Percentiles rank a stretch among this genome's conserved stretches.
phyloP scores from a whole-genome alignment of 2,888 invertebrate species.

The Chymomyza procnemis region DNA sequence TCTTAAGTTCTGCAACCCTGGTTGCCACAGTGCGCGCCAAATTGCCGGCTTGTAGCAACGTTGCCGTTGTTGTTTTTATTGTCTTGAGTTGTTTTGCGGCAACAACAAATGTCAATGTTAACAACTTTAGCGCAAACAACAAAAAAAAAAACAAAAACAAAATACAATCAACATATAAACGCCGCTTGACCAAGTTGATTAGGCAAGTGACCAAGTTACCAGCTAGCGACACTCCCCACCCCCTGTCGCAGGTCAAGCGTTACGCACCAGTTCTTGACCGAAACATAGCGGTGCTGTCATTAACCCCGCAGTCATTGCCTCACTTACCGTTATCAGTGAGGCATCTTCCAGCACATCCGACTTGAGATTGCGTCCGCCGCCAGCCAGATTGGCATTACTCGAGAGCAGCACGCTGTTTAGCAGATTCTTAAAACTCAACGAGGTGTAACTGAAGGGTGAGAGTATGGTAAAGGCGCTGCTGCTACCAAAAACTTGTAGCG shows the following conservation, averaged over 20 bases:
- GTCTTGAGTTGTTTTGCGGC: not conserved
- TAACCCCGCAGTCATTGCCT: conserved; percentile 3
- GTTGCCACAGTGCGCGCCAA: not conserved
- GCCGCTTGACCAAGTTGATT: not conserved
- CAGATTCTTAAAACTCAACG: conserved; percentile 75
- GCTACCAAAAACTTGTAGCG: conserved; percentile 63
- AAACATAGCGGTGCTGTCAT: conserved; percentile 4
- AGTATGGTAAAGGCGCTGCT: conserved; percentile 73
- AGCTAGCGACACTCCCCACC: not conserved
- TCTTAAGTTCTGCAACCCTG: too few species aligned
- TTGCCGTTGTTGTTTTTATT: not conserved
- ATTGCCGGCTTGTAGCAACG: not conserved
- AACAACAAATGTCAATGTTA: conserved; percentile 52
- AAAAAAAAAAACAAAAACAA: too few species aligned
- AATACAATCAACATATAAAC: too few species aligned
- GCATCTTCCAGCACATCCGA: conserved; percentile 77
- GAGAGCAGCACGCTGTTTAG: conserved; percentile 75
- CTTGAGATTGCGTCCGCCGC: conserved; percentile 75
- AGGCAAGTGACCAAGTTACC: not conserved
- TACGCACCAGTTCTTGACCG: conserved; percentile 10
- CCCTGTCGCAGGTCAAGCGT: conserved; percentile 2
- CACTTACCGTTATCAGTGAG: conserved; percentile 76
- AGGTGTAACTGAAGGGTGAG: conserved; percentile 76
- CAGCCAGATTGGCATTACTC: conserved; percentile 75
- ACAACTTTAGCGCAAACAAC: conserved; percentile 24